A percentile compares a stretch with the other conserved stretches of the same genome.
Conservation (phyloP, 2,797 vertebrate species). For the Anguilla obscura region DNA sequence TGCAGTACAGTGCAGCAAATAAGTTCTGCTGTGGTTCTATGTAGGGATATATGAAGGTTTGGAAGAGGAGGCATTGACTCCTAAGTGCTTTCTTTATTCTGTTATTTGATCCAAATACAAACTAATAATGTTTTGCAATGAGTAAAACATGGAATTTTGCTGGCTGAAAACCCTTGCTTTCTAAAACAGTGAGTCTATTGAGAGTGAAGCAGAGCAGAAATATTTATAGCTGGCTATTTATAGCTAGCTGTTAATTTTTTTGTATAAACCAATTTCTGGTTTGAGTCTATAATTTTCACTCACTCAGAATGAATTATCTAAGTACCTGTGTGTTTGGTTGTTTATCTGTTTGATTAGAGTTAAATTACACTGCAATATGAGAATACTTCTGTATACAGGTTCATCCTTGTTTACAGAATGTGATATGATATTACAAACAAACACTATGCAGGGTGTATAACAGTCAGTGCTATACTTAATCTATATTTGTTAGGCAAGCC, state of each 20-base stretch:
- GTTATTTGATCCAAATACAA: slow-evolving; percentile 61
- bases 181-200: slow-evolving; percentile 53
- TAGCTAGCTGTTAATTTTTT: slow-evolving; percentile 57
- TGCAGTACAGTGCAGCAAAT: background rate
- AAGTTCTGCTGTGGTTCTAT: background rate
- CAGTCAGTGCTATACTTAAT: background rate
- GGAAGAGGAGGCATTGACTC: slow-evolving; percentile 29
- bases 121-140: slow-evolving; percentile 53
- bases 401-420: background rate
- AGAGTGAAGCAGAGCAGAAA: slow-evolving; percentile 48
- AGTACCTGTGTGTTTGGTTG: background rate
- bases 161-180: slow-evolving; percentile 51
- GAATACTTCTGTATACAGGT: background rate
- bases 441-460: background rate
- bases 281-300: slow-evolving; percentile 44
- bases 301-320: background rate
- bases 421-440: background rate
- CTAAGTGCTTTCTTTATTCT: slow-evolving; percentile 29
- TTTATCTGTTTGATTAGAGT: background rate
- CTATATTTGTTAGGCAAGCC: background rate
- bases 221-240: no score
- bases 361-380: background rate
- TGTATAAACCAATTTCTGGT: slow-evolving; percentile 61
- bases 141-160: slow-evolving; percentile 53
- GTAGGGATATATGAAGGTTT: background rate